Evolutionary conservation across 2,113 vertebrate genomes (phyloP), one percentile per base, ranked within the genome.

Genomic region (Passer domesticus): DNA sequence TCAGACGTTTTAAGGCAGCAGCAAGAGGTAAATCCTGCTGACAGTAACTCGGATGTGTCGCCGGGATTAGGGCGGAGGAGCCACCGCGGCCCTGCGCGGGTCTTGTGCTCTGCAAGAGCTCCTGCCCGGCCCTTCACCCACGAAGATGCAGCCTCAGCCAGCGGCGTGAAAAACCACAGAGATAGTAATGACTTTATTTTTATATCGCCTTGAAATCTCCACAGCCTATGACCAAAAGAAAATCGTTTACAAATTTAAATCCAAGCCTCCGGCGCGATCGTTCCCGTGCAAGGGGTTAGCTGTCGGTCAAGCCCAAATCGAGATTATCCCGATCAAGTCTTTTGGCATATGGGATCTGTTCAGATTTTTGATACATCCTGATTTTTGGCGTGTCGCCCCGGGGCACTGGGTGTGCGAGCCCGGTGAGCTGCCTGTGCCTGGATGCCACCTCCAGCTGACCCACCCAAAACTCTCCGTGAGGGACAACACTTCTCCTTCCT

Each of bases 41-140:
- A 23, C 20, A 11, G 24, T 5, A 16, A 11, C 10, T 8, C 10
- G 10, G 66, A 6, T 0, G 12, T 31, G 15, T 17, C 4, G 2
- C 37, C 7, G 10, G 17, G 21, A 11, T 35, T 4, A 11, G 31
- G 41, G 19, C 3, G 3, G 46, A 52, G 81, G 15, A 84, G 22
- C 9, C 31, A 10, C 58, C 25, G 19, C 22, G 6, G 53, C 21
- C 33, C 37, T 30, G 0, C 18, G 37, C 37, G 30, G 63, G 4
- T 12, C 0, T 30, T 56, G 67, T 11, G 6, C 33, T 37, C 35
- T 37, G 35, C 35, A 37, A 37, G 35, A 37, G 7, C 55, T n/a
- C 13, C 24, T 72, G 28, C 31, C 10, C 15, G 2, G 39, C 30
- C 10, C 1, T 4, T 62, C 94, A 37, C 47, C 22, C 60, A 1